Evolutionary conservation across 2,797 vertebrate genomes (phyloP).

Genomic region (Xenentodon cancila): DNA sequence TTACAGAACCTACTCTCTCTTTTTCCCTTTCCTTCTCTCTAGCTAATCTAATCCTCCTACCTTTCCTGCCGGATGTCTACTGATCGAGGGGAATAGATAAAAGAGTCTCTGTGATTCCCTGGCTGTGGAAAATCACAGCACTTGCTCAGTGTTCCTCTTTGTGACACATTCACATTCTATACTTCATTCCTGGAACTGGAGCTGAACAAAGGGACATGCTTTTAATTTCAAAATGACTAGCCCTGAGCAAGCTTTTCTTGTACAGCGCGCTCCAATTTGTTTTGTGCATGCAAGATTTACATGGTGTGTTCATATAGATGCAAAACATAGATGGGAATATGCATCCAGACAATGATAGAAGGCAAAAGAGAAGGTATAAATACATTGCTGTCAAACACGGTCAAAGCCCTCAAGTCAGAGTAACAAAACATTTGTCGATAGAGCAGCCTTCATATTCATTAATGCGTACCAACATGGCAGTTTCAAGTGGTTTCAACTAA

Average conservation of each 20-base stretch:
- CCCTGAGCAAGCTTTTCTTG: constrained; percentile 66
- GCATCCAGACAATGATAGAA: constrained; percentile 54
- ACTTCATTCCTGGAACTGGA: constrained; percentile 59
- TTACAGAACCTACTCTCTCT: constrained; percentile 66
- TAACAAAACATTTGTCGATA: constrained; percentile 54
- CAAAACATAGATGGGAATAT: constrained; percentile 47
- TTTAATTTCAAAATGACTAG: constrained; percentile 76
- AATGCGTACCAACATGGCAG: constrained; percentile 31
- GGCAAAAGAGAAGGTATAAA: constrained; percentile 45
- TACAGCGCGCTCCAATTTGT: constrained; percentile 66
- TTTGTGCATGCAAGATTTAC: constrained; percentile 60
- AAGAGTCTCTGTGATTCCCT: constrained; percentile 64
- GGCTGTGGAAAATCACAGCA: constrained; percentile 71
- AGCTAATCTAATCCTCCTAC: constrained; percentile 76
- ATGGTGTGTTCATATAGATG: constrained; percentile 60
- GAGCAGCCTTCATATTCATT: constrained; percentile 43
- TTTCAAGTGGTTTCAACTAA: constrained; percentile 25
- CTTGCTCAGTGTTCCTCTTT: constrained; percentile 35
- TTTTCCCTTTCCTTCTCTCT: constrained; percentile 50
- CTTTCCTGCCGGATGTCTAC: constrained; percentile 70
- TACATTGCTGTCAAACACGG: constrained; percentile 43
- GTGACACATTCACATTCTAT: constrained; percentile 51
- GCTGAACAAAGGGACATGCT: constrained; percentile 73
- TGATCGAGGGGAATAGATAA: constrained; percentile 77
- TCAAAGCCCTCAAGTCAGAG: constrained; percentile 16